phyloP scores from a whole-genome alignment of 37 sponge, comb jelly and placozoan genomes.

The Cladorhizidae sp. region DNA sequence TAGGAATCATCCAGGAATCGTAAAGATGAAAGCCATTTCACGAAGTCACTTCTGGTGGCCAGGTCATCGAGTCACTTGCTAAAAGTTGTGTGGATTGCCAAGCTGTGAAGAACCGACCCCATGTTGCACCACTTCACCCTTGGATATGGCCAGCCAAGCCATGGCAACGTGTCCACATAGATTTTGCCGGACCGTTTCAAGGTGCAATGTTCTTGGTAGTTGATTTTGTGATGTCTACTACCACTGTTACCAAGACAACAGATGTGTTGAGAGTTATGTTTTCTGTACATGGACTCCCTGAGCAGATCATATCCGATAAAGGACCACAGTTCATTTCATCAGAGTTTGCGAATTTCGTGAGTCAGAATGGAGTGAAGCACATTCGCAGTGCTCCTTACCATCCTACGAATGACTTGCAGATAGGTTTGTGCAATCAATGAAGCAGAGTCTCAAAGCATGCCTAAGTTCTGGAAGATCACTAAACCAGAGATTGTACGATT shows the following conservation, averaged over 20 bases:
- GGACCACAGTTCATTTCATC: conserved; percentile 44
- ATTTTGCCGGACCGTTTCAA: conserved; percentile 66
- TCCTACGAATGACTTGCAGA: conserved; percentile 46
- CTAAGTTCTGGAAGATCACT: conserved; percentile 1
- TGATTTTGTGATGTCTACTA: conserved; percentile 31
- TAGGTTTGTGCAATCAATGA: conserved; percentile 48
- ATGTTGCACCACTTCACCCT: conserved; percentile 34
- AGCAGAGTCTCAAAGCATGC: conserved; percentile 19
- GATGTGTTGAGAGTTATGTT: conserved; percentile 38
- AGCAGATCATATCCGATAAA: conserved; percentile 51
- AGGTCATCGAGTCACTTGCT: conserved; percentile 29
- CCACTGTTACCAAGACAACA: conserved; percentile 36
- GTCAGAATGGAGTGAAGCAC: conserved; percentile 49
- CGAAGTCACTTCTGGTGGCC: conserved; percentile 64
- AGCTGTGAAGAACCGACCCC: conserved; percentile 21
- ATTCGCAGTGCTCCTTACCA: conserved; percentile 51
- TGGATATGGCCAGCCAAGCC: conserved; percentile 61
- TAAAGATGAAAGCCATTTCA: conserved; percentile 59
- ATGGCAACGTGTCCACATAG: conserved; percentile 42
- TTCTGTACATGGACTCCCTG: conserved; percentile 39
- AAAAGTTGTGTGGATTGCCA: conserved; percentile 39
- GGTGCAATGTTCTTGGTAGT: conserved; percentile 39
- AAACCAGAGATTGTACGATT: conserved; percentile 9
- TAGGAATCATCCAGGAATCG: conserved; percentile 45
- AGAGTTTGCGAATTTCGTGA: conserved; percentile 43